Percentiles rank a stretch among this genome's conserved stretches.
These are phyloP conservation scores for Rhinolophus ferrumequinum DNA, from an alignment of 2,113 vertebrate genomes.

Conservation along the genomic window DNA sequence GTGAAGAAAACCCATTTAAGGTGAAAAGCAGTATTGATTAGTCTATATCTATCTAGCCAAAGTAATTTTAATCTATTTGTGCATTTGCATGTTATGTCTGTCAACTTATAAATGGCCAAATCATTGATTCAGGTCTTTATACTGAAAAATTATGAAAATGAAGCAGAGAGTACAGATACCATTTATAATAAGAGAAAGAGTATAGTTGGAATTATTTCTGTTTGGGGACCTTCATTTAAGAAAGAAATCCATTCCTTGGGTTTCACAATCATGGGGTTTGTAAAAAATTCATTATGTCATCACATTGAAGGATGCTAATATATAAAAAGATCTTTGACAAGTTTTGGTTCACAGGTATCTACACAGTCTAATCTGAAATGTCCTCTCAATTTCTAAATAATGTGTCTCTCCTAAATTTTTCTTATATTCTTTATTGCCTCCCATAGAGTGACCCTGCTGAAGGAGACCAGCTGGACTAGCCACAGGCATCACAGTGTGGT, in stretches of 20 bases:
- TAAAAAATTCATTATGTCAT: constrained; percentile 68
- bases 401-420: constrained; percentile 66
- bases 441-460: constrained; percentile 67
- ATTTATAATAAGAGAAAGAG: constrained; percentile 67
- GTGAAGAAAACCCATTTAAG: constrained; percentile 40
- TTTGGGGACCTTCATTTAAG: constrained; percentile 64
- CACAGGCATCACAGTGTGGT: constrained; percentile 64
- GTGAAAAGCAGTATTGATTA: constrained; percentile 65
- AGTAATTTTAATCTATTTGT: constrained; percentile 71
- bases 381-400: constrained; percentile 77
- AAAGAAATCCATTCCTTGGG: constrained; percentile 58
- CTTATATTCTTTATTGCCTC: constrained; percentile 67
- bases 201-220: constrained; percentile 56
- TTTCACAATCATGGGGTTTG: constrained; percentile 74
- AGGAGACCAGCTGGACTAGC: constrained; percentile 62
- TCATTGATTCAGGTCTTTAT: constrained; percentile 67
- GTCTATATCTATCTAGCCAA: constrained; percentile 57
- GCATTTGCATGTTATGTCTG: constrained; percentile 61
- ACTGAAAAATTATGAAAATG: constrained; percentile 71
- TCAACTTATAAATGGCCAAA: constrained; percentile 72
- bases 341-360: not conserved
- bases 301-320: constrained; percentile 53
- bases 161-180: constrained; percentile 68
- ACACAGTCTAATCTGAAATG: constrained; percentile 66
- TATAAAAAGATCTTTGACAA: constrained; percentile 64